phyloP scores from a whole-genome alignment of 2,113 vertebrate species.

The Donacobius atricapilla region DNA sequence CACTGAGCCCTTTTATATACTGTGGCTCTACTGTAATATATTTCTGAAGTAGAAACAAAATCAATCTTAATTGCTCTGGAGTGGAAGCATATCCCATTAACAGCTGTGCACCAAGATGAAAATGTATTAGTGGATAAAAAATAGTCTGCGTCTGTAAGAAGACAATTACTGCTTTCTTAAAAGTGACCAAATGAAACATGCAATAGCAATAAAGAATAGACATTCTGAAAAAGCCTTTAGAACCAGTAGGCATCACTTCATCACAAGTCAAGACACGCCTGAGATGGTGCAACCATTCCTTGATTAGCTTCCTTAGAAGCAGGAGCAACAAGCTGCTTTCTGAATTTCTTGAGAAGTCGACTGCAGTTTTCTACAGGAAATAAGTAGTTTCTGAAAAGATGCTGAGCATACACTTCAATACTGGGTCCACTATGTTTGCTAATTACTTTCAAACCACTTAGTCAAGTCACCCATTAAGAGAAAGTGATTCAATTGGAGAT shows the following conservation, averaged over 20 bases:
- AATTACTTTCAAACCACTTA: conserved; percentile 39
- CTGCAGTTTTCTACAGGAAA: not conserved
- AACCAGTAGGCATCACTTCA: not conserved
- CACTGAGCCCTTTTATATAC: conserved; percentile 41
- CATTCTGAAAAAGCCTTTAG: not conserved
- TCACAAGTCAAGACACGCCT: not conserved
- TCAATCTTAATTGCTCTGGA: conserved; percentile 48
- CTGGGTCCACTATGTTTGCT: conserved; percentile 4
- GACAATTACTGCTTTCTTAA: conserved; percentile 16
- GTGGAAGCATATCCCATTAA: conserved; percentile 47
- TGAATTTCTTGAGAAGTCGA: not conserved
- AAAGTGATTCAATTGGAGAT: conserved; percentile 30
- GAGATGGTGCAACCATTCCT: not conserved
- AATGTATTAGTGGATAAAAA: conserved; percentile 44
- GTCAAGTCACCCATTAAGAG: conserved; percentile 40
- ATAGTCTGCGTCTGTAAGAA: not conserved
- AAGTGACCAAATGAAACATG: conserved; percentile 25
- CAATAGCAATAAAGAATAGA: not conserved
- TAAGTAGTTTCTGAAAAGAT: not conserved
- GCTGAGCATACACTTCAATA: not conserved
- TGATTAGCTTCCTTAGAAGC: conserved; percentile 17
- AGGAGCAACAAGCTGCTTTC: not conserved
- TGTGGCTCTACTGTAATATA: conserved; percentile 16
- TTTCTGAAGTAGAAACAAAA: conserved; percentile 60
- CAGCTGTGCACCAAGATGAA: conserved; percentile 35